Evolutionary conservation across 2,888 invertebrate species (phyloP).

Genomic region (Hypomecis punctinalis): DNA sequence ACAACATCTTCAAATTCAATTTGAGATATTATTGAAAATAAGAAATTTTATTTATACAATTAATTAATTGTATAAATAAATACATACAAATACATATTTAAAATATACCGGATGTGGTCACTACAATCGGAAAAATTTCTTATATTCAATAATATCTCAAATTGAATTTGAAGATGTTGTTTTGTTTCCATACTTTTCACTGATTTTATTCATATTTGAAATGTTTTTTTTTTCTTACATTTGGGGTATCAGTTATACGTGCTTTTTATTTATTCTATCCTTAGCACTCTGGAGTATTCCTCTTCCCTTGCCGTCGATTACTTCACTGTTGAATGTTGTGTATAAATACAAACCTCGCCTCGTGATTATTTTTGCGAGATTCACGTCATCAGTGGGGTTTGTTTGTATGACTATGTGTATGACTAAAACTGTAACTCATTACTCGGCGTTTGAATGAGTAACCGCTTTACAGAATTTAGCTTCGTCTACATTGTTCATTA

Average conservation of each 20-base stretch:
- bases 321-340: constrained; percentile 63
- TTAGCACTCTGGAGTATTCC: constrained; percentile 48
- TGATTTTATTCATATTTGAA: too few relatives aligned
- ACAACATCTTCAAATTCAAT: too few relatives aligned
- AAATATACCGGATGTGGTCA: too few relatives aligned
- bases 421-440: constrained; percentile 72
- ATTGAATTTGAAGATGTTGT: too few relatives aligned
- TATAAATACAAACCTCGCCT: constrained; percentile 66
- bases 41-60: too few relatives aligned
- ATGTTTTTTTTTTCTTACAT: too few relatives aligned
- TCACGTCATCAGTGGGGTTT: constrained; percentile 73
- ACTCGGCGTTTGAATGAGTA: constrained; percentile 63
- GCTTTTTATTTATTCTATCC: constrained; percentile 43
- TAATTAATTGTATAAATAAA: too few relatives aligned
- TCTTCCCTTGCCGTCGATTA: constrained; percentile 56
- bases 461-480: constrained; percentile 52
- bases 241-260: constrained; percentile 32
- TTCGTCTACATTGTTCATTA: constrained; percentile 2
- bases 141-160: too few relatives aligned
- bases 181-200: too few relatives aligned
- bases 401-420: constrained; percentile 72
- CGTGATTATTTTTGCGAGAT: constrained; percentile 72
- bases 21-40: too few relatives aligned
- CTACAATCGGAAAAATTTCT: too few relatives aligned
- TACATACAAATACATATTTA: too few relatives aligned